phyloP scores from a whole-genome alignment of 37 sponge, comb jelly and placozoan genomes.

The Sycon ciliatum region DNA sequence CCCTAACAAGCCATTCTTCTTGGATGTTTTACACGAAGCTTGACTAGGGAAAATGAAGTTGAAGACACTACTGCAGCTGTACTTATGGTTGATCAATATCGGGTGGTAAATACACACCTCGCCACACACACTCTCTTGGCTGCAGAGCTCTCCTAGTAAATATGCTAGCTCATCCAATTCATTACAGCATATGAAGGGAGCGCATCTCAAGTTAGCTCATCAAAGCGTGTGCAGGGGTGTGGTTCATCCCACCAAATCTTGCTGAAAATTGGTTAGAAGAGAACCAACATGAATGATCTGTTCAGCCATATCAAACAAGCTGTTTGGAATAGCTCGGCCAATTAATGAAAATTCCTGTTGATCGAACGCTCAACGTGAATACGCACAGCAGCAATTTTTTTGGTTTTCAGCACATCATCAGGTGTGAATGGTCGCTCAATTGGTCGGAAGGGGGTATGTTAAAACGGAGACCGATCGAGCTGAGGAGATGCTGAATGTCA shows the following conservation, averaged over 20 bases:
- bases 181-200: too few relatives aligned
- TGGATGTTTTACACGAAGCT: too few relatives aligned
- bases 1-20: too few relatives aligned
- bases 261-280: conserved; percentile 14
- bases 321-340: neutral
- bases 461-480: conserved; percentile 17
- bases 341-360: conserved; percentile 10
- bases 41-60: too few relatives aligned
- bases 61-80: too few relatives aligned
- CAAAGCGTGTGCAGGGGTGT: too few relatives aligned
- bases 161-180: too few relatives aligned
- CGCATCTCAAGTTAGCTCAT: too few relatives aligned
- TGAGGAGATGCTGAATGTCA: conserved; percentile 15
- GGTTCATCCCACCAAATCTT: neutral
- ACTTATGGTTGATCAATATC: too few relatives aligned
- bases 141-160: too few relatives aligned
- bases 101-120: too few relatives aligned
- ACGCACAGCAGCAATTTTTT: conserved; percentile 19
- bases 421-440: conserved; percentile 11
- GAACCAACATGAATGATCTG: conserved; percentile 18
- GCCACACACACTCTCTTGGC: too few relatives aligned
- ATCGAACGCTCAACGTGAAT: conserved; percentile 19
- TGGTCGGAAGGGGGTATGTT: conserved; percentile 18
- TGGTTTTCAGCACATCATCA: conserved; percentile 11
- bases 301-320: conserved; percentile 2